Base-by-base conservation (phyloP, 2,888 invertebrate species). In the Auanema sp. region DNA sequence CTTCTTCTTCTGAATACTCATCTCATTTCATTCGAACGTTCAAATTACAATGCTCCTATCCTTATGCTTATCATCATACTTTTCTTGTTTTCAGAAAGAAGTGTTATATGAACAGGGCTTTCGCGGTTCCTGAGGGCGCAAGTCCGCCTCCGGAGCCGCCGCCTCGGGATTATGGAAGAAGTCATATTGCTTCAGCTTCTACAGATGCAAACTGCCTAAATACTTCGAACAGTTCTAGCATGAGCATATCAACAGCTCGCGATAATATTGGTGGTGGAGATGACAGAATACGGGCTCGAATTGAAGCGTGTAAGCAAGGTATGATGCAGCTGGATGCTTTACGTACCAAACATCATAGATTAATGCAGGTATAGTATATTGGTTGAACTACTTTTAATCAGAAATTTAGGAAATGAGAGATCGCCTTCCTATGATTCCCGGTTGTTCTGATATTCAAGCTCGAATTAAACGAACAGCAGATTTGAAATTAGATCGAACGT, bases 271-370 rank as follows among this genome's bases (percentile, higher is more conserved):
- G 58, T 16, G 24, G 52, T 8, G 40, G 41, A 25, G 72, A 68
- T 24, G 68, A 68, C 58, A 44, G 69, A 33, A 60, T 73, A 6
- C 43, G 66, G n/a, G 69, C 65, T 47, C 60, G 73, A 18, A 63
- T 70, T 25, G 73, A 73, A 56, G 73, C 73, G 41, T 73, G 73
- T 61, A 58, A 69, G 18, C 67, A 67, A 52, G 73, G 73, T 53
- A 71, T 73, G 73, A 63, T 71, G 14, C 68, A 73, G 55, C 58
- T 73, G 51, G 67, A 71, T 47, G 66, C 57, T 11, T 53, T 73
- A 14, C n/a, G 73, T 23, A 55, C 64, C 10, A 73, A 73, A 51
- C 73, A 73, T 44, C 60, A 66, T 2, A 43, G 64, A 6, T 47
- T 73, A 47, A 73, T 73, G 59, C 64, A 70, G 64, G 72, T 68